Conservation (phyloP, 2,797 vertebrate species). For the Lacerta agilis region DNA sequence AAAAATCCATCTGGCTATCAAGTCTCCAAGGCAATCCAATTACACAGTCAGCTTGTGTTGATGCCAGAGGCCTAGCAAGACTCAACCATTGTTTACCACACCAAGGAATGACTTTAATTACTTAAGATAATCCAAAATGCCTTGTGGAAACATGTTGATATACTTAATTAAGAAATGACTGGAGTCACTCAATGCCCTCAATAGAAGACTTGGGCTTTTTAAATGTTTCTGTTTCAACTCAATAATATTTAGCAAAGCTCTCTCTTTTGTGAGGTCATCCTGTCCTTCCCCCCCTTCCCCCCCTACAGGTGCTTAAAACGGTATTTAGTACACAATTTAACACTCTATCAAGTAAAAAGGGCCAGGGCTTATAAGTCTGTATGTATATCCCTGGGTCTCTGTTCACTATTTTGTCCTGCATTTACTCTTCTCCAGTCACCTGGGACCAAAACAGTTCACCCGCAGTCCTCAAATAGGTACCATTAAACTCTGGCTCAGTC, state of each 20-base stretch:
- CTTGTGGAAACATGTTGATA: not conserved
- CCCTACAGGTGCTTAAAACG: not conserved
- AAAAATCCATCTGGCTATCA: not conserved
- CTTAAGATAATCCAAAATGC: not conserved
- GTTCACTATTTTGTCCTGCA: not conserved
- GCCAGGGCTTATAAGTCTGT: not conserved
- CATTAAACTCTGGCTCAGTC: not conserved
- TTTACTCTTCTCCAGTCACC: not conserved
- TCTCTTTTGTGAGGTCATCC: not conserved
- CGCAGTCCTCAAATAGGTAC: not conserved
- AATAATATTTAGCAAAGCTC: too few relatives aligned
- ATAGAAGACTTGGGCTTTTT: not conserved
- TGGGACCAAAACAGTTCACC: not conserved
- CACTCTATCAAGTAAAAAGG: not conserved
- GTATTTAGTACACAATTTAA: slow-evolving; percentile 1
- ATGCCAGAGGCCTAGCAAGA: not conserved
- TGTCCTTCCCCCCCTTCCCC: not conserved
- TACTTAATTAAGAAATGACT: not conserved
- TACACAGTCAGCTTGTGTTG: not conserved
- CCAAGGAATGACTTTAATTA: not conserved
- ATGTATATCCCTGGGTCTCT: not conserved
- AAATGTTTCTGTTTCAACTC: not conserved
- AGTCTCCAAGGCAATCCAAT: not conserved
- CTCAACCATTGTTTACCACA: not conserved
- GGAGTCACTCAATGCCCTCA: not conserved